Evolutionary conservation across 2,797 vertebrate genomes (phyloP), one percentile per base, ranked within the genome.

Genomic region (Nannoperca australis): DNA sequence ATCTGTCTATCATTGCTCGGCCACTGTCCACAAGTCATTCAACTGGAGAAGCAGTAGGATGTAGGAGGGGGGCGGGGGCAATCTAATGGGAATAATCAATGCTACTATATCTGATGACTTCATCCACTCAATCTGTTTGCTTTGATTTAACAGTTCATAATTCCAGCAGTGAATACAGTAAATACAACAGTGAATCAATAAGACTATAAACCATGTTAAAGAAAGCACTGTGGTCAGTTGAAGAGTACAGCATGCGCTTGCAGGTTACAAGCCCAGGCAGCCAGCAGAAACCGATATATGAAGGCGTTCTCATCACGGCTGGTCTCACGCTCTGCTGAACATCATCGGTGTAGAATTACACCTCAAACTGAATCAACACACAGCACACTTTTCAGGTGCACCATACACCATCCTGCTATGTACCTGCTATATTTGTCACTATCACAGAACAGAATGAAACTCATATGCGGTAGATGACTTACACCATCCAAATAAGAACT

Each of bases 1-100:
- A 88, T 86, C 76, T 85, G 90, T 85, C 85, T 44, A 85, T 93
- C 91, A 88, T n/a, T 50, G 77, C 49, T 88, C 79, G 42, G 81
- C 84, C 82, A 81, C 72, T 70, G 79, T 79, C 83, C 83, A 85
- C 87, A 87, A 81, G 81, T 93, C 90, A 88, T 78, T 85, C 80
- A 73, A 56, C 75, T 79, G 84, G 51, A 77, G 70, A 73, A 71
- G 73, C 78, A 55, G 55, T 15, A 51, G 66, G 81, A 81, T 20
- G 34, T 9, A 27, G 76, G 61, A 68, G n/a, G n/a, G n/a, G n/a
- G n/a, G n/a, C n/a, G n/a, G n/a, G n/a, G n/a, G n/a, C n/a, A n/a
- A n/a, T n/a, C 84, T 86, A 75, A 89, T 77, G 82, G 85, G 82
- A 86, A 88, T 83, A 89, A 91, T 93, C 87, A 85, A 89, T 88